Evolutionary conservation across 92 coral and sea anemone species (phyloP).

Genomic region (Palythoa heliodiscus): DNA sequence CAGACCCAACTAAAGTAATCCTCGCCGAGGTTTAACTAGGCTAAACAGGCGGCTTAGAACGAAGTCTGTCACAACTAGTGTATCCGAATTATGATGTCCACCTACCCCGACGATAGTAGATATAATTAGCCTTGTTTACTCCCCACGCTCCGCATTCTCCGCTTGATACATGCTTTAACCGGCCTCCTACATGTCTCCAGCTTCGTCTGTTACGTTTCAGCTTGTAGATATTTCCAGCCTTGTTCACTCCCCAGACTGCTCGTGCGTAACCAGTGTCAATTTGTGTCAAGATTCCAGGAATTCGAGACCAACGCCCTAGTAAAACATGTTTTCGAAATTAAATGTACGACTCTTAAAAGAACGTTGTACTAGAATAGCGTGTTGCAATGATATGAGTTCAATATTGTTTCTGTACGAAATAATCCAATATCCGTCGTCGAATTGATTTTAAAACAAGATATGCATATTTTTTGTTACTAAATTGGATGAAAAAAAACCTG

Average conservation of each 20-base stretch:
- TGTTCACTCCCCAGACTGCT: background rate
- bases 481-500: too few species aligned
- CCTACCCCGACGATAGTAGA: background rate
- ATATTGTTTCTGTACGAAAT: too few species aligned
- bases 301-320: background rate
- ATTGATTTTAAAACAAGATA: too few species aligned
- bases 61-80: too few species aligned
- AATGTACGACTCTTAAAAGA: background rate
- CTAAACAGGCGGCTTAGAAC: too few species aligned
- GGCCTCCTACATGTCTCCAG: background rate
- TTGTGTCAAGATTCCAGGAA: background rate
- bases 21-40: too few species aligned
- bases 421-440: too few species aligned
- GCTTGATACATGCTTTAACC: background rate
- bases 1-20: too few species aligned
- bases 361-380: too few species aligned
- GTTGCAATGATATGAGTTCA: too few species aligned
- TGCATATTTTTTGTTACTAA: too few species aligned
- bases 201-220: background rate
- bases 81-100: background rate
- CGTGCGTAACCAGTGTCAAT: background rate
- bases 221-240: background rate
- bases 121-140: background rate
- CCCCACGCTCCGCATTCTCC: background rate
- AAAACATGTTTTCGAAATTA: background rate